Base-by-base conservation (phyloP, 2,113 vertebrate genomes). In the Aramus guarauna region DNA sequence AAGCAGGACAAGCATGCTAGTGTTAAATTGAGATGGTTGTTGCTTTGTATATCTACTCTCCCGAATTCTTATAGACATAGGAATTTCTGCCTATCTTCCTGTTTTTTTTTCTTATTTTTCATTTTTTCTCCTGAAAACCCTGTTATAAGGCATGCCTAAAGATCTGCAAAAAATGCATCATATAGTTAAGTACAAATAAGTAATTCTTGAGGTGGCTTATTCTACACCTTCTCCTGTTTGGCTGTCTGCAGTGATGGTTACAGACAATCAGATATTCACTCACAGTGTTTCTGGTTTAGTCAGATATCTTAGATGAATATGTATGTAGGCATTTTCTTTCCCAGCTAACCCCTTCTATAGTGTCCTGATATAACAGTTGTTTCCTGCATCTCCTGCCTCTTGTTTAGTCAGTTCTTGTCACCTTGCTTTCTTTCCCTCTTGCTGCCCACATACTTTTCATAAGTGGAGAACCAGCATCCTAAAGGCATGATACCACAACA, bases 91-190 rank as follows among this genome's bases (percentile, higher is more conserved):
- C 37, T 67, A 15, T 36, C 9, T 81, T 77, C 12, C 26, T 55
- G 39, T 43, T 43, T 43, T 11, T 5, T 5, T 10, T 9, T 2
- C 6, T 2, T 50, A 5, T 12, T 19, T 7, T 8, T 16, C 10
- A 3, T n/a, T 29, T 23, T 50, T 16, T 14, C 18, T 73, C 21
- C 27, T 4, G 5, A 52, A 26, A 58, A 9, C 13, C 8, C 15
- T 67, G 1, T 41, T 71, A 36, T 29, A 10, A 67, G 21, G 11
- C n/a, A 14, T 32, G 64, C 36, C 26, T 45, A n/a, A 83, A 48
- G 10, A 60, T 64, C 27, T 69, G 7, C 41, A 30, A 74, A 69
- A 88, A 92, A 68, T 18, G 22, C 30, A 43, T 34, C 15, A 5
- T 32, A 7, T 43, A 43, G 7, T 30, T 53, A 73, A 58, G 21